A percentile compares a stretch with the other conserved stretches of the same genome.
Evolutionary conservation across 2,888 invertebrate genomes (phyloP).

Genomic region (Rhyacophila evoluta): DNA sequence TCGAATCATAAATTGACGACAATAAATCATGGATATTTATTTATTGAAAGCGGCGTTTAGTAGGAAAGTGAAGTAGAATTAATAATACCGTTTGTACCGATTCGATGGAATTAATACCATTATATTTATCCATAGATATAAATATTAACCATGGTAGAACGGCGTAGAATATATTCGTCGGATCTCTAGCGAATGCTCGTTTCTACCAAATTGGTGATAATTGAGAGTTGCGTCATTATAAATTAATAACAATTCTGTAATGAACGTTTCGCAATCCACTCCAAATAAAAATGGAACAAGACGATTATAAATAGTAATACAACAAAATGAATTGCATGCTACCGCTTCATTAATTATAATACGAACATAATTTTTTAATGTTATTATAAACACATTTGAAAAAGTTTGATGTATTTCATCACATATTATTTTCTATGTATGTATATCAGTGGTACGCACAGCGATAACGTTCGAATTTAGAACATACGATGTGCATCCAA

Average conservation of each 20-base stretch:
- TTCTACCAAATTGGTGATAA: slow-evolving; percentile 13
- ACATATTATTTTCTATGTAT: background rate
- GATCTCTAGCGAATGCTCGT: background rate
- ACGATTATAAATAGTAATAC: background rate
- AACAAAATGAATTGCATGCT: background rate
- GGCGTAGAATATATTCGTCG: background rate
- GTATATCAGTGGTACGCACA: background rate
- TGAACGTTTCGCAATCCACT: slow-evolving; percentile 12
- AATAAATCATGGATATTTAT: slow-evolving; percentile 44
- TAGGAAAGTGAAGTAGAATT: slow-evolving; percentile 37
- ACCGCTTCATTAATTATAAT: background rate
- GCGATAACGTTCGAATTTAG: background rate
- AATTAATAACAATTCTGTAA: slow-evolving; percentile 11
- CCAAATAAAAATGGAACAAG: slow-evolving; percentile 8
- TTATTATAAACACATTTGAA: slow-evolving; percentile 22
- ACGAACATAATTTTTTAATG: background rate
- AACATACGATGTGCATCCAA: no score
- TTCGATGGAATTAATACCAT: background rate
- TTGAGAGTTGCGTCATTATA: slow-evolving; percentile 14
- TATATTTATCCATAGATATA: background rate
- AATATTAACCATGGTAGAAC: background rate
- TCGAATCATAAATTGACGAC: slow-evolving; percentile 42
- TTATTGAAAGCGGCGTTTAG: slow-evolving; percentile 38
- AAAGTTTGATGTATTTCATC: background rate
- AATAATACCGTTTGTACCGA: background rate